Conservation (phyloP, 1,140 invertebrate genomes). For the Hestina assimilis region DNA sequence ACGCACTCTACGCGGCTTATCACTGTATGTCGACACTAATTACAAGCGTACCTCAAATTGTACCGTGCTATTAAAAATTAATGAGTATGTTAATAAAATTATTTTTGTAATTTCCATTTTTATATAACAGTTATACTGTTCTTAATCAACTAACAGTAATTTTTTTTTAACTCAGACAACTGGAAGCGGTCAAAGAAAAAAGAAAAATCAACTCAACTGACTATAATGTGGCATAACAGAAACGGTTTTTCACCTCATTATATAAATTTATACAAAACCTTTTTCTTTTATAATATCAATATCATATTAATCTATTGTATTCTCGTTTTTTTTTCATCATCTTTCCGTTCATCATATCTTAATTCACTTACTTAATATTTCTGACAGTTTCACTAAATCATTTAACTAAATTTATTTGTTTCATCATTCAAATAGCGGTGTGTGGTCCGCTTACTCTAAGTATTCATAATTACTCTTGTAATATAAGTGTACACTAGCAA, state of each 20-base stretch:
- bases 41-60: background rate
- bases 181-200: background rate
- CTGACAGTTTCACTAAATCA: no score
- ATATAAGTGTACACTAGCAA: conserved; percentile 33
- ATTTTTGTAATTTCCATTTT: background rate
- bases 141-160: conserved; percentile 3
- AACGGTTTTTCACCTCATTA: conserved; percentile 9
- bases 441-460: conserved; percentile 2
- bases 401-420: conserved; percentile 7
- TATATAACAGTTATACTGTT: background rate
- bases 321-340: no score
- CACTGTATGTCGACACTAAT: background rate
- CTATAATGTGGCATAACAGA: conserved; percentile 3
- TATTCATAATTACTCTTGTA: conserved; percentile 12
- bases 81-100: background rate
- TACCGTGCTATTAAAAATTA: conserved; percentile 3
- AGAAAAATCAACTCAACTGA: background rate
- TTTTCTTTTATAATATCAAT: background rate
- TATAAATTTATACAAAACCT: background rate
- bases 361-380: no score
- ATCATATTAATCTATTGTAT: no score
- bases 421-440: conserved; percentile 1
- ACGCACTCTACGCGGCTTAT: conserved; percentile 23
- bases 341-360: no score
- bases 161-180: conserved; percentile 6